phyloP scores from a whole-genome alignment of 1,140 invertebrate species.

The Mya arenaria region DNA sequence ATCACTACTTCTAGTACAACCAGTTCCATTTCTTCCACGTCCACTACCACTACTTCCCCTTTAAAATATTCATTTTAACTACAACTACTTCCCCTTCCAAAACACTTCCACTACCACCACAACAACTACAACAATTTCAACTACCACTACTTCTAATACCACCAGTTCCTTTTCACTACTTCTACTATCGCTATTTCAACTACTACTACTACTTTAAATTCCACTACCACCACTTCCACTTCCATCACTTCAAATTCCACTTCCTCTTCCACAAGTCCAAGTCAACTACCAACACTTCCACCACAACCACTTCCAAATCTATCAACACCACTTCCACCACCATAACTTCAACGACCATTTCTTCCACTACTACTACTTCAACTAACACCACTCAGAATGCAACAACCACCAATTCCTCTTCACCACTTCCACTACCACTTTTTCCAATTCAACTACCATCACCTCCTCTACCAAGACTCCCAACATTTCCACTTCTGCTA shows the following conservation, averaged over 20 bases:
- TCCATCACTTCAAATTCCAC: too few species aligned
- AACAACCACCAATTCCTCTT: not conserved
- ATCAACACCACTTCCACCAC: not conserved
- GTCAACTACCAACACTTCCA: not conserved
- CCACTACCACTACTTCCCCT: not conserved
- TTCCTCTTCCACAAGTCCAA: too few species aligned
- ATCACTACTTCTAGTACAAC: not conserved
- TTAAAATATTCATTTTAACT: not conserved
- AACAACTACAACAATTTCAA: not conserved
- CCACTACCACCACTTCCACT: too few species aligned
- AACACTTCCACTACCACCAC: not conserved
- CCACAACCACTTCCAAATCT: not conserved
- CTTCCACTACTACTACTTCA: not conserved
- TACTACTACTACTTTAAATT: too few species aligned
- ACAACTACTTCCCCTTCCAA: not conserved
- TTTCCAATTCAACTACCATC: not conserved
- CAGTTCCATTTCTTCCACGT: not conserved
- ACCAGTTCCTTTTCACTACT: not conserved
- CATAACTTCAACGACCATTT: not conserved
- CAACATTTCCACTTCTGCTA: too few species aligned
- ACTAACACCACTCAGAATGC: not conserved
- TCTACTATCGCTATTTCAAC: too few species aligned
- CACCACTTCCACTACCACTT: not conserved
- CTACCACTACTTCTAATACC: not conserved
- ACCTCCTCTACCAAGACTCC: too few species aligned